Base-by-base conservation (phyloP, 2,797 vertebrate genomes). In the Acipenser oxyrinchus region DNA sequence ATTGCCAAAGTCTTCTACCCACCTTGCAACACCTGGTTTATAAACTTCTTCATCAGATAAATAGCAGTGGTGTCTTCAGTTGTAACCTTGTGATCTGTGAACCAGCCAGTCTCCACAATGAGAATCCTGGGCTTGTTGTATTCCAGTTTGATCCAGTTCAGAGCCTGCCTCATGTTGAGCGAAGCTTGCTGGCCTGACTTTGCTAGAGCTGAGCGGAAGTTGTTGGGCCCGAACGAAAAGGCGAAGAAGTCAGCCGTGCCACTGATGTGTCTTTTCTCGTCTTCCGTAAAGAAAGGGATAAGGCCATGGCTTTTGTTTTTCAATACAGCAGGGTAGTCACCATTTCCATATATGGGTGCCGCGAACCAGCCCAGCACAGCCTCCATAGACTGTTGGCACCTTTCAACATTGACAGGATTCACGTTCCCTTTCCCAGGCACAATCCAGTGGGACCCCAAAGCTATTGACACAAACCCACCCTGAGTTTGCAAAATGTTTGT, bases 231-330 rank as follows among this genome's bases (percentile, higher is more conserved):
- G 7, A 98, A 99, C 48, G 95, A 96, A 73, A 99, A 83, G 0
- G 97, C 93, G 49, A 99, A 97, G 77, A 98, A 99, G 70, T 99
- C 96, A 0, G 95, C 93, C 0, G 95, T 96, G 68, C 87, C 90
- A 68, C 81, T 86, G 58, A 97, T 82, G 73, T 83, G 85, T 3
- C 81, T 75, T 77, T 82, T 93, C 81, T 99, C 95, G 12, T 87
- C 78, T 1, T 88, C 73, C 0, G 91, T 93, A 73, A 95, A 93
- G 10, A 55, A 71, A 12, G 95, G 95, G 68, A 98, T 71, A 9
- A 88, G 68, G 0, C 67, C 66, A 0, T 67, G 69, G 1, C 90
- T 64, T 55, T 85, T 85, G 2, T 60, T 76, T 78, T 84, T 94
- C 70, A 99, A 72, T 62, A 87, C 88, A 53, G 83, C 74, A 0